Evolutionary conservation across 2,113 vertebrate genomes (phyloP).

Genomic region (Scytalopus superciliaris): DNA sequence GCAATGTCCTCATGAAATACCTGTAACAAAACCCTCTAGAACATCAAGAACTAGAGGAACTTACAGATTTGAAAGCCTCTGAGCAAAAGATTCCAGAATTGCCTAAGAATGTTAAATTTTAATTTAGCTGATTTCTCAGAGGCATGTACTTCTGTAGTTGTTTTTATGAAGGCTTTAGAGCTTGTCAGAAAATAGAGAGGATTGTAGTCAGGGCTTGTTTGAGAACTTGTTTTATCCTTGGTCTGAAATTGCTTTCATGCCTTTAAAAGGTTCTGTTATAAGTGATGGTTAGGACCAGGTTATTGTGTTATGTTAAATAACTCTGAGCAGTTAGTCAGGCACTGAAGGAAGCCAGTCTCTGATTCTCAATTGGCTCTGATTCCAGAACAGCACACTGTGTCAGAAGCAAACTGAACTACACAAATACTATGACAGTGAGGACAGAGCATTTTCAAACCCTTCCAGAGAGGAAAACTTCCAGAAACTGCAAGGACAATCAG

Average conservation of each 20-base stretch:
- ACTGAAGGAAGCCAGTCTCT: not conserved
- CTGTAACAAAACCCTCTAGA: not conserved
- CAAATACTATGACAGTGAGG: not conserved
- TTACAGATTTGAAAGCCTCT: not conserved
- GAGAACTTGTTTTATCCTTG: not conserved
- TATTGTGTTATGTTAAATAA: not conserved
- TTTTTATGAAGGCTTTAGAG: not conserved
- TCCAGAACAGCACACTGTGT: not conserved
- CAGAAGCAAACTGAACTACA: not conserved
- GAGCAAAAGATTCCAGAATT: not conserved
- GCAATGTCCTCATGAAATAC: not conserved
- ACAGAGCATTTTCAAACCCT: not conserved
- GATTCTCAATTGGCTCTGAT: not conserved
- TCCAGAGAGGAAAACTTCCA: not conserved
- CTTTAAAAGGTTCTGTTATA: not conserved
- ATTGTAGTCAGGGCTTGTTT: not conserved
- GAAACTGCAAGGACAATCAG: not conserved
- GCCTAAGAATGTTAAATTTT: not conserved
- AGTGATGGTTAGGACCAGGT: not conserved
- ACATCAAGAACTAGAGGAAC: not conserved
- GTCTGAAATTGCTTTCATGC: not conserved
- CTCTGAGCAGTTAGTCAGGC: no score
- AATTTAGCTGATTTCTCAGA: not conserved
- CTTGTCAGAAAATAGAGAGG: not conserved
- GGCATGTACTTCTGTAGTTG: not conserved